Percentiles rank a stretch among this genome's conserved stretches.
phyloP scores from a whole-genome alignment of 2,113 vertebrate genomes.

The Etheostoma cragini region DNA sequence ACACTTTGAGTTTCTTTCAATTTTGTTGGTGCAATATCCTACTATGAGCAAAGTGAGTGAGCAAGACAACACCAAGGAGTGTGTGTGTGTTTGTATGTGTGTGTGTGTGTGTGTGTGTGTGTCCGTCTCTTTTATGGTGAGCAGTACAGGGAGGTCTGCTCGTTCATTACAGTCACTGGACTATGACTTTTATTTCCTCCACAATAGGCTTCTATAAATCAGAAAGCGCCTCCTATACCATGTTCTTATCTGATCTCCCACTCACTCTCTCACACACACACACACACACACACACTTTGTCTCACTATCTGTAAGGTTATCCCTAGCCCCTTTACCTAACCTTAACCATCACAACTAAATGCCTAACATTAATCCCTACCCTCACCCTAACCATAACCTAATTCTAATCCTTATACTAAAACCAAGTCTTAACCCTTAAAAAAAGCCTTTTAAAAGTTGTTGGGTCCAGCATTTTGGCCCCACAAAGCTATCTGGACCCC shows the following conservation, averaged over 20 bases:
- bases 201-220: conserved; percentile 78
- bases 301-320: no score
- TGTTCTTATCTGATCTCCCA: conserved; percentile 61
- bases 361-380: no score
- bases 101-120: background rate
- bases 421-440: no score
- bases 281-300: conserved; percentile 19
- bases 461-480: no score
- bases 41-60: conserved; percentile 25
- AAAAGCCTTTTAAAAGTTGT: no score
- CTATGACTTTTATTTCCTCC: conserved; percentile 80
- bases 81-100: background rate
- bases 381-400: no score
- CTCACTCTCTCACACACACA: conserved; percentile 10
- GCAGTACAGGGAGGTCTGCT: conserved; percentile 53
- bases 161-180: conserved; percentile 77
- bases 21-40: conserved; percentile 28
- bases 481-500: no score
- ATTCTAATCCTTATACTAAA: no score
- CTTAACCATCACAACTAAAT: no score
- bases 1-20: conserved; percentile 33
- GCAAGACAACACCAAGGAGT: background rate
- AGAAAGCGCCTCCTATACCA: conserved; percentile 48
- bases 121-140: conserved; percentile 63
- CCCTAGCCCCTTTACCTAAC: no score